Conservation (phyloP, 2,888 invertebrate species). For the Timema cristinae region DNA sequence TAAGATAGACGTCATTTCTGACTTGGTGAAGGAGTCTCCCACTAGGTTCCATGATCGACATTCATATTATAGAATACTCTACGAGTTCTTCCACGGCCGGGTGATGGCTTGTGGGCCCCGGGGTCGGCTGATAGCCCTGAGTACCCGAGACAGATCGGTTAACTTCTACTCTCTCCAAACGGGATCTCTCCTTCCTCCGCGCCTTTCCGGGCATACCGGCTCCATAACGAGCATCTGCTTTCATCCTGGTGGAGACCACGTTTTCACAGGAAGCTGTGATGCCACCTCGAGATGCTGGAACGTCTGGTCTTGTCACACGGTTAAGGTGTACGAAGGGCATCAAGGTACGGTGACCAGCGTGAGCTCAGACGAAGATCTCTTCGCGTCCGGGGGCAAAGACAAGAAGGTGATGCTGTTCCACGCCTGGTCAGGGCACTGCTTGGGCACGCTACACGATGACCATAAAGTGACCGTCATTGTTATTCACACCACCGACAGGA, state of each 20-base stretch:
- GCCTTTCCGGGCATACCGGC: neutral
- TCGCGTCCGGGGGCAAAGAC: constrained; percentile 1
- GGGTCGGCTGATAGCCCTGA: neutral
- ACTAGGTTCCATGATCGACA: too few relatives aligned
- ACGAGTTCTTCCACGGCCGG: neutral
- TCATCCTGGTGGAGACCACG: neutral
- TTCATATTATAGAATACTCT: too few relatives aligned
- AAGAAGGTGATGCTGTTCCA: neutral
- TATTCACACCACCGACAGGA: neutral
- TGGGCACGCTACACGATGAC: neutral
- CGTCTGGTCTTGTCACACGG: neutral
- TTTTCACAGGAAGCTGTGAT: constrained; percentile 3
- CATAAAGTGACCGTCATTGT: neutral
- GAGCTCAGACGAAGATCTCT: neutral
- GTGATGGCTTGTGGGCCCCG: neutral
- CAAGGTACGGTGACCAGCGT: neutral
- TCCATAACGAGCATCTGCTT: constrained; percentile 5
- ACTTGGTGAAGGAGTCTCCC: too few relatives aligned
- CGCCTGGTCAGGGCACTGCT: neutral
- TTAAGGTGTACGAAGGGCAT: constrained; percentile 1
- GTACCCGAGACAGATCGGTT: neutral
- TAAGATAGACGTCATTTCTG: too few relatives aligned
- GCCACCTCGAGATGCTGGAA: constrained; percentile 7
- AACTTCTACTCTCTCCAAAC: neutral
- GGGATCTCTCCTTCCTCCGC: neutral